Evolutionary conservation across 2,113 vertebrate species (phyloP).

Genomic region (Pelobates fuscus): DNA sequence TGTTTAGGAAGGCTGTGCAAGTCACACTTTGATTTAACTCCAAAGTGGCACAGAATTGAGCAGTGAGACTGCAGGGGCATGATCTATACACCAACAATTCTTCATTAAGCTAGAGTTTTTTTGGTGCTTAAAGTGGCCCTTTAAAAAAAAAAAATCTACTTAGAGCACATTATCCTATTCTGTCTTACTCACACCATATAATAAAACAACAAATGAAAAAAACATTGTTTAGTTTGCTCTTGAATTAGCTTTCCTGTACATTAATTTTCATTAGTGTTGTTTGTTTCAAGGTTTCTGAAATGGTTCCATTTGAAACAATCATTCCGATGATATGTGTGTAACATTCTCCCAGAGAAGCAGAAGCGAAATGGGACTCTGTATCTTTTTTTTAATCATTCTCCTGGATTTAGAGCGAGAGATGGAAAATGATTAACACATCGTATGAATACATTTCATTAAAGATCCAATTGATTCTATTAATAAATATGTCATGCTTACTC

Average conservation of each 20-base stretch:
- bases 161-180: constrained; percentile 14
- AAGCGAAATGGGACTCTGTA: constrained; percentile 3
- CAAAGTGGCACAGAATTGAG: no score
- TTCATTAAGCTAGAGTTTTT: no score
- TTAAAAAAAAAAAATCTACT: not conserved
- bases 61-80: no score
- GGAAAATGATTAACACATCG: constrained; percentile 25
- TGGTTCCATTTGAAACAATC: constrained; percentile 36
- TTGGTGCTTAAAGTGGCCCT: no score
- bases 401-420: constrained; percentile 9
- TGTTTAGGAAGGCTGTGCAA: no score
- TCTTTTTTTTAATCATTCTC: constrained; percentile 14
- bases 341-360: constrained; percentile 6
- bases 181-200: constrained; percentile 17
- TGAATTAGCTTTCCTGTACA: constrained; percentile 43
- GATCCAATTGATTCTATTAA: constrained; percentile 41
- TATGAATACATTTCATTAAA: constrained; percentile 40
- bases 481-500: constrained; percentile 40
- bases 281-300: constrained; percentile 37
- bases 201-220: constrained; percentile 33
- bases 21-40: no score
- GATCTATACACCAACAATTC: no score
- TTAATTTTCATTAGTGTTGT: constrained; percentile 44
- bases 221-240: constrained; percentile 37
- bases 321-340: not conserved